phyloP scores from a whole-genome alignment of 1,140 invertebrate genomes.

The Alviniconcha marisindica region DNA sequence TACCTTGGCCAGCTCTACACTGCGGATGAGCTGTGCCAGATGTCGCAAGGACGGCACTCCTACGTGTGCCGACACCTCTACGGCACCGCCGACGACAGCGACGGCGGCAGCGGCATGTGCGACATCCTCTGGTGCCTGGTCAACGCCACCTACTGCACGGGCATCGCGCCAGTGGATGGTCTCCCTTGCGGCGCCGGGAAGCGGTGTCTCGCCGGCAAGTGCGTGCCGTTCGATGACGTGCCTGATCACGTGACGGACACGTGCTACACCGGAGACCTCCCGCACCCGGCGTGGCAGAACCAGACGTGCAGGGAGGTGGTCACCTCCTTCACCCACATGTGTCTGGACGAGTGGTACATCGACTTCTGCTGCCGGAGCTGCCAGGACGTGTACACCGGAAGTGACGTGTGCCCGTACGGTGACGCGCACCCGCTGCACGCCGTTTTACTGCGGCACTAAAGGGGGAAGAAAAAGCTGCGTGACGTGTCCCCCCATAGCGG shows the following conservation, averaged over 20 bases:
- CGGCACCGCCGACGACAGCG: not conserved
- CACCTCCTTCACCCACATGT: not conserved
- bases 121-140: conserved; percentile 28
- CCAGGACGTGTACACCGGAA: not conserved
- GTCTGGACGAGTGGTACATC: conserved; percentile 1
- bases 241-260: conserved; percentile 13
- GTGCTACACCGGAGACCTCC: conserved; percentile 16
- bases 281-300: conserved; percentile 13
- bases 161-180: conserved; percentile 13
- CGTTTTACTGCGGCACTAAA: not conserved
- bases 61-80: conserved; percentile 30
- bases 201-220: conserved; percentile 14
- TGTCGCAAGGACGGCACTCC: conserved; percentile 5
- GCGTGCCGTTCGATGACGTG: conserved; percentile 30
- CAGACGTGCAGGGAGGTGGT: conserved; percentile 19
- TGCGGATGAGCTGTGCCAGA: conserved; percentile 20
- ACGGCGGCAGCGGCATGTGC: not conserved
- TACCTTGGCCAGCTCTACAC: conserved; percentile 27
- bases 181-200: not conserved
- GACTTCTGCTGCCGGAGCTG: conserved; percentile 29
- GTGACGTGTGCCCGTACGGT: conserved; percentile 26
- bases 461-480: not conserved
- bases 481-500: not conserved
- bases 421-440: not conserved
- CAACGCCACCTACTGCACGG: conserved; percentile 30